A percentile compares a stretch with the other conserved stretches of the same genome.
Evolutionary conservation across 2,113 vertebrate species (phyloP).

Genomic region (Anarhynchus alexandrinus): DNA sequence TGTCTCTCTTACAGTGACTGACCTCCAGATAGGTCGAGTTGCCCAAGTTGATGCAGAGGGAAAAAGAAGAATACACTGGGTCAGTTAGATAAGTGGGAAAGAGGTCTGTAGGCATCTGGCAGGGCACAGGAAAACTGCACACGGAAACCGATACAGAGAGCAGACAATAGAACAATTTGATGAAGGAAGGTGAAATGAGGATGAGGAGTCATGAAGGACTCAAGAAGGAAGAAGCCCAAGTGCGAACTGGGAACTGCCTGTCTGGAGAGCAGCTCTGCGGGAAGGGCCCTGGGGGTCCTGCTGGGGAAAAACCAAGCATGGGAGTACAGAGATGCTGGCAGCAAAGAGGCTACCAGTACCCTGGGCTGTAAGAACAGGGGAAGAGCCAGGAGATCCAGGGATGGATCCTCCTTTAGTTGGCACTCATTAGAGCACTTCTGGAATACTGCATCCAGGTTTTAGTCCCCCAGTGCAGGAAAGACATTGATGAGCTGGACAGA

Average conservation of each 20-base stretch:
- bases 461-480: background rate
- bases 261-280: background rate
- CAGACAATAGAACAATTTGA: background rate
- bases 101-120: background rate
- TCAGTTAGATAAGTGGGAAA: background rate
- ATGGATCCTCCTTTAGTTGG: background rate
- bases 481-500: background rate
- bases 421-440: background rate
- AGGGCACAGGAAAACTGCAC: background rate
- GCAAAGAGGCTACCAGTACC: background rate
- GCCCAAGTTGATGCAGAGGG: background rate
- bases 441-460: background rate
- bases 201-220: background rate
- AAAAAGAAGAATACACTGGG: background rate
- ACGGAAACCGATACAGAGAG: background rate
- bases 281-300: background rate
- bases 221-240: rapidly evolving
- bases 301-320: background rate
- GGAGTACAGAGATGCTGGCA: background rate
- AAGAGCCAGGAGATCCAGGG: background rate
- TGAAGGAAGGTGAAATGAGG: background rate
- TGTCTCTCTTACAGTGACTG: background rate
- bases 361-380: background rate
- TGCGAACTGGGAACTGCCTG: background rate
- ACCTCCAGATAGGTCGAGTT: background rate